Conservation (phyloP, 1,140 invertebrate species). For the Whitmania pigra region DNA sequence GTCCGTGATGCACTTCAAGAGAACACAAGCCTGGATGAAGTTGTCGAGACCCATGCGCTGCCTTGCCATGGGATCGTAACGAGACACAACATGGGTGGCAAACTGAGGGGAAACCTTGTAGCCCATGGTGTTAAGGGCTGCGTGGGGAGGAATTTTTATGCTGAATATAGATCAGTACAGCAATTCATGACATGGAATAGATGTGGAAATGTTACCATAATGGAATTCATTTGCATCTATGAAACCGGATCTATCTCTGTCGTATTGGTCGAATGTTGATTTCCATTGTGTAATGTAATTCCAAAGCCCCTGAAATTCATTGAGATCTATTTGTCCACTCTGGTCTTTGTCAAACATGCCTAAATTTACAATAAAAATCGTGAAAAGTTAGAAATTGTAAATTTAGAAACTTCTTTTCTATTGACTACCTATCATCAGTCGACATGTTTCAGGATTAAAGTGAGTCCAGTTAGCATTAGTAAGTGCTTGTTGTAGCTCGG, state of each 20-base stretch:
- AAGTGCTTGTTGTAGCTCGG: constrained; percentile 65
- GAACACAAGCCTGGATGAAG: constrained; percentile 73
- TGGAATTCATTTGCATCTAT: constrained; percentile 66
- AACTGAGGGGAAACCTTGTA: constrained; percentile 68
- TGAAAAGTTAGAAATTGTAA: neutral
- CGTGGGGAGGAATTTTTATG: constrained; percentile 16
- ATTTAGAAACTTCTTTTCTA: constrained; percentile 23
- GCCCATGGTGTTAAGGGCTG: constrained; percentile 74
- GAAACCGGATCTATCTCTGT: constrained; percentile 64
- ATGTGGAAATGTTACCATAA: constrained; percentile 48
- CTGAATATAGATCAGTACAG: neutral
- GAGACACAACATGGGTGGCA: constrained; percentile 56
- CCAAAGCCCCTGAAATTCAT: constrained; percentile 73
- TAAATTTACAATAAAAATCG: constrained; percentile 19
- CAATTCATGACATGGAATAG: neutral
- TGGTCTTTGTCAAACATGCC: constrained; percentile 77
- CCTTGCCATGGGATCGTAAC: constrained; percentile 49
- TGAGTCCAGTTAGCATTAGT: constrained; percentile 72
- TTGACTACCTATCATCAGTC: constrained; percentile 70
- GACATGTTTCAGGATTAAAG: constrained; percentile 70
- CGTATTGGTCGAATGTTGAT: constrained; percentile 63
- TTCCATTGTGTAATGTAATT: constrained; percentile 76
- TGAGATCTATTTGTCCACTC: constrained; percentile 69
- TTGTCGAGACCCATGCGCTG: constrained; percentile 60
- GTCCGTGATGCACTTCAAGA: constrained; percentile 72